Base-by-base conservation (phyloP, 53 echinoderm and acorn worm genomes). In the Apostichopus leukothele region DNA sequence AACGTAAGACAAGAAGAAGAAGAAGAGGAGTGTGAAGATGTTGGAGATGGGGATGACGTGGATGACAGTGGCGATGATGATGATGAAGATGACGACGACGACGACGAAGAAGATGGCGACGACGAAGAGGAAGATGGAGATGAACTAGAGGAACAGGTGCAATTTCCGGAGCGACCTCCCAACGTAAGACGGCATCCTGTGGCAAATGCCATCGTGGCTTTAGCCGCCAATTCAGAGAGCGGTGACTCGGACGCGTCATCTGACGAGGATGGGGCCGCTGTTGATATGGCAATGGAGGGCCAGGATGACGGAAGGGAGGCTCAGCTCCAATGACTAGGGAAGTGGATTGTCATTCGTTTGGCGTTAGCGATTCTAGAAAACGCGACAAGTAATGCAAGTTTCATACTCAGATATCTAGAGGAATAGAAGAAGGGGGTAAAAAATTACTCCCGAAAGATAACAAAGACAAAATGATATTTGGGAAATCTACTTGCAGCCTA, bases 131-230 rank as follows among this genome's bases (percentile, higher is more conserved):
- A 93, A 19, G 94, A 96, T 0, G 96, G 94, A 18, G 99, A 99
- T 54, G 95, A 92, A 52, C 71, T 89, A 9, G 99, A 99, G 57
- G 99, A 99, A 89, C 96, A 95, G 79, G 96, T 99, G 66, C 99
- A 94, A 67, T 93, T 94, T 86, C 96, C 99, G 9, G 94, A 94
- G 88, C 91, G 99, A 83, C 93, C 95, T 68, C 99, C 95, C 9
- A 99, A 99, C 59, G 89, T 76, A 9, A 67, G 94, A 18, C 90
- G 99, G 57, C 99, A 96, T 50, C 99, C 99, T 5, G 75, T 87
- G 16, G 88, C 88, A 7, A 66, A 85, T 25, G 67, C 85, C 14
- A 85, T 85, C 51, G 14, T 67, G 21, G 66, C 11, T 84, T 55
- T 84, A 59, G 84, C 60, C 25, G 60, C 66, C 9, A 84, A 59